Evolutionary conservation across 1,140 invertebrate genomes (phyloP).

Genomic region (Leptopilina clavipes): DNA sequence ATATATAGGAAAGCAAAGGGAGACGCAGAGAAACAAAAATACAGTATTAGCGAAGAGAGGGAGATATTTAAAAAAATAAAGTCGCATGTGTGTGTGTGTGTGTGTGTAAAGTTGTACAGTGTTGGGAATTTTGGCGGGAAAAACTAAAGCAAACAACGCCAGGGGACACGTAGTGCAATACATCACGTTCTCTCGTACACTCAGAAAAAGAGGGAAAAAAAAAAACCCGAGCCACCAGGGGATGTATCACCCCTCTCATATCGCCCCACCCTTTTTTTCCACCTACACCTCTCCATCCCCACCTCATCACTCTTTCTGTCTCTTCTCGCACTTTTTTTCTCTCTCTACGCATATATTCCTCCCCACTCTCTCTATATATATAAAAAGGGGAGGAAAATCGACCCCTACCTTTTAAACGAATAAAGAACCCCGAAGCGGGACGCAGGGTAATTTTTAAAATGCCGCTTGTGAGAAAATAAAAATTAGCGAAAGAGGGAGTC

Average conservation of each 20-base stretch:
- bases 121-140: slow-evolving; percentile 71
- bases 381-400: slow-evolving; percentile 29
- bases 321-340: slow-evolving; percentile 57
- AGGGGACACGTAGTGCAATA: slow-evolving; percentile 67
- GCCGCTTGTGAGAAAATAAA: slow-evolving; percentile 70
- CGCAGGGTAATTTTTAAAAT: slow-evolving; percentile 68
- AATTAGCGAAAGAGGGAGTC: slow-evolving; percentile 59
- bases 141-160: slow-evolving; percentile 70
- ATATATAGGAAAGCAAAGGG: too few relatives aligned
- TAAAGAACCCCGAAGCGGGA: slow-evolving; percentile 23
- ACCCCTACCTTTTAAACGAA: slow-evolving; percentile 35
- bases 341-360: too few relatives aligned
- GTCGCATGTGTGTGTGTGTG: background rate
- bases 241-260: slow-evolving; percentile 37
- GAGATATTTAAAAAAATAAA: background rate
- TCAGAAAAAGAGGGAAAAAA: slow-evolving; percentile 49
- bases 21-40: background rate
- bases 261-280: slow-evolving; percentile 35
- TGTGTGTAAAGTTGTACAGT: slow-evolving; percentile 41
- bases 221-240: slow-evolving; percentile 53
- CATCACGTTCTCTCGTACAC: slow-evolving; percentile 65
- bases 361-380: too few relatives aligned
- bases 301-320: slow-evolving; percentile 51
- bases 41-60: background rate
- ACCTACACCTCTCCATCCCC: slow-evolving; percentile 41